These are phyloP conservation scores for Sphenopsis melanotis DNA, from an alignment of 2,797 vertebrate genomes.

Conservation along the genomic window DNA sequence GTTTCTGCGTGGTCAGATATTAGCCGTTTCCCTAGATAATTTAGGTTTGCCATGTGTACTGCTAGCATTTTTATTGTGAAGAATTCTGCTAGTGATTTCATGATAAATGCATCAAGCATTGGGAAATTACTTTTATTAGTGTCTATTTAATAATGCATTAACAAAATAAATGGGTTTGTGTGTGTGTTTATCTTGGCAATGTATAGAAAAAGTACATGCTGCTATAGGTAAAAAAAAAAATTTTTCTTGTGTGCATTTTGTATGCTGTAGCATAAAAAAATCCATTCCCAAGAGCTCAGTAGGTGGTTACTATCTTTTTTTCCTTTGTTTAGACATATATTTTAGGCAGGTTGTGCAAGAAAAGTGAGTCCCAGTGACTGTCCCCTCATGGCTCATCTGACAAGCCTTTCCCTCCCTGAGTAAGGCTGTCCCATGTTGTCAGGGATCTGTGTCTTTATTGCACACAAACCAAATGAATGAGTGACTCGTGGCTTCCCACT, in stretches of 20 bases:
- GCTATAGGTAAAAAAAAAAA: neutral
- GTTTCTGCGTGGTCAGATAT: conserved; percentile 50
- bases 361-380: neutral
- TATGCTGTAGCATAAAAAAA: neutral
- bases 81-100: conserved; percentile 31
- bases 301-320: neutral
- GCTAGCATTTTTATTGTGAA: conserved; percentile 35
- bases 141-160: conserved; percentile 52
- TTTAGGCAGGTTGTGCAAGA: neutral
- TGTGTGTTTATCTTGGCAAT: neutral
- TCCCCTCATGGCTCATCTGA: neutral
- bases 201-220: neutral
- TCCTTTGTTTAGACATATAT: neutral
- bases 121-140: conserved; percentile 37
- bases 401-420: neutral
- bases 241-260: neutral
- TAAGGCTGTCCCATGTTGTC: neutral
- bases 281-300: conserved; percentile 2
- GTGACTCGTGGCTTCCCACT: neutral
- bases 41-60: conserved; percentile 17
- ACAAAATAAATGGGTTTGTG: conserved; percentile 3
- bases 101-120: conserved; percentile 28
- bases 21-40: conserved; percentile 55
- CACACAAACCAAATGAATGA: neutral
- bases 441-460: neutral